Evolutionary conservation across 2,888 invertebrate species (phyloP).

Genomic region (Patella ulyssiponensis): DNA sequence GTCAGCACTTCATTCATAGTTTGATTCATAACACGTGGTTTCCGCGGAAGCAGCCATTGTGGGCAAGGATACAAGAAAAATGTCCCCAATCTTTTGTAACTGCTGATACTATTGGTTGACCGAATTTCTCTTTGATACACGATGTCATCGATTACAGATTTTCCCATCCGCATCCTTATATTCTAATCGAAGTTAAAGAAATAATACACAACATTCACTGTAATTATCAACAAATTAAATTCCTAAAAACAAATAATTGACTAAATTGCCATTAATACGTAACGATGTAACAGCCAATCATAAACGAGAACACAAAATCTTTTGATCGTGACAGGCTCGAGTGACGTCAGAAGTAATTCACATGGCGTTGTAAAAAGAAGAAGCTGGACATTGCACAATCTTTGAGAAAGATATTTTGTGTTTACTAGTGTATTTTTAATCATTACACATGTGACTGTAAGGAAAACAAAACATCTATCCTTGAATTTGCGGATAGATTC

Average conservation of each 20-base stretch:
- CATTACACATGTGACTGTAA: conserved; percentile 22
- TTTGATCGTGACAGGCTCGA: neutral
- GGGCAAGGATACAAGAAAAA: neutral
- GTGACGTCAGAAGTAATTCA: conserved; percentile 28
- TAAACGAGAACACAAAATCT: neutral
- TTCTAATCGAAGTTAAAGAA: no score
- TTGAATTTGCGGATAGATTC: conserved; percentile 2
- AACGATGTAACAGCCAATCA: conserved; percentile 12
- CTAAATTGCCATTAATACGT: no score
- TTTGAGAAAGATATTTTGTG: conserved; percentile 17
- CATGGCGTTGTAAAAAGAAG: conserved; percentile 22
- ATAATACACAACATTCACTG: no score
- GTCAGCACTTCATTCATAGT: no score
- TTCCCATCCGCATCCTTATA: no score
- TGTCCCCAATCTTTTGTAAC: neutral
- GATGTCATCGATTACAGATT: no score
- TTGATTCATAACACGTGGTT: neutral
- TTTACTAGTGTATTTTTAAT: conserved; percentile 5
- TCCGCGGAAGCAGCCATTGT: neutral
- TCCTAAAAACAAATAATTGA: no score
- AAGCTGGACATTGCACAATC: conserved; percentile 25
- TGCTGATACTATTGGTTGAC: neutral
- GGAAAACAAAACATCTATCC: conserved; percentile 13
- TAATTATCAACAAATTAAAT: no score
- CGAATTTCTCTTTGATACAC: neutral